Evolutionary conservation across 2,113 vertebrate species (phyloP).

Genomic region (Phaethon lepturus): DNA sequence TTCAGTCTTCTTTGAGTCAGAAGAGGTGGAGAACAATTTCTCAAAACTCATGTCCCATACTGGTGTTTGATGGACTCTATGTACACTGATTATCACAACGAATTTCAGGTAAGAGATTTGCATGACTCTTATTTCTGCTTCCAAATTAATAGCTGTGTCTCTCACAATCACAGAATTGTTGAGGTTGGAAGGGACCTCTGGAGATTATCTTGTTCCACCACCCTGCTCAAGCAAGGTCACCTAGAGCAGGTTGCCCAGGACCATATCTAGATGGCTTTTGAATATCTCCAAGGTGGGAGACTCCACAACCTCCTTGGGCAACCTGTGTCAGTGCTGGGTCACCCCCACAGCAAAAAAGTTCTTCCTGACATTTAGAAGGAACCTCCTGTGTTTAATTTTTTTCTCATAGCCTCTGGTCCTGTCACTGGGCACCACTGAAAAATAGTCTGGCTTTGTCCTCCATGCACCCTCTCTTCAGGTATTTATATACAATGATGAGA

Average conservation of each 20-base stretch:
- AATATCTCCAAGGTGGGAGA: background rate
- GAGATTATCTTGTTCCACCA: background rate
- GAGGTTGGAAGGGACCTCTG: background rate
- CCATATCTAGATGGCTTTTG: background rate
- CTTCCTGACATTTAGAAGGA: background rate
- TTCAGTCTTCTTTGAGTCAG: background rate
- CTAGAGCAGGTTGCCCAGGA: background rate
- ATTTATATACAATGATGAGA: background rate
- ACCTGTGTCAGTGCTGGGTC: background rate
- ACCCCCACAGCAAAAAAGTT: background rate
- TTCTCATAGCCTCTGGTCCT: background rate
- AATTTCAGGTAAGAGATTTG: background rate
- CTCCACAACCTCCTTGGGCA: background rate
- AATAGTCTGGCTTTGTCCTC: background rate
- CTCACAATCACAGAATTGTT: background rate
- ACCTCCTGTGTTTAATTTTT: background rate
- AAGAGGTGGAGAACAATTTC: background rate
- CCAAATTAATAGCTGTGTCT: background rate
- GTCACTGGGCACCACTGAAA: background rate
- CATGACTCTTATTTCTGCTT: background rate
- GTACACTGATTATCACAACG: background rate
- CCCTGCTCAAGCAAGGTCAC: background rate
- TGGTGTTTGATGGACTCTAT: background rate
- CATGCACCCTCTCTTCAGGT: background rate
- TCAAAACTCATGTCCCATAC: background rate